Evolutionary conservation across 2,113 vertebrate species (phyloP).

Genomic region (Sylvilagus bachmani): DNA sequence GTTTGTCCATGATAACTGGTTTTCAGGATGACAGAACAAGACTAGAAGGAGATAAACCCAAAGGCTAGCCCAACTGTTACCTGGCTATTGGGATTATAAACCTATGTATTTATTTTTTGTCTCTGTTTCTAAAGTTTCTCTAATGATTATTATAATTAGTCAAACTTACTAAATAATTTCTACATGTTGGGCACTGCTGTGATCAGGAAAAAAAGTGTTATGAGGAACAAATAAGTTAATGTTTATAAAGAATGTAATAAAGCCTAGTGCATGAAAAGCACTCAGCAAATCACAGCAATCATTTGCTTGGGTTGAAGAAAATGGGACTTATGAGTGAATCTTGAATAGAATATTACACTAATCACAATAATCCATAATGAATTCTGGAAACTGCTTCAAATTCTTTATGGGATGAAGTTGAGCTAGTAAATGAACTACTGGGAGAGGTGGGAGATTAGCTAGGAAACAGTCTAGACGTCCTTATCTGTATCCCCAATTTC

Average conservation of each 20-base stretch:
- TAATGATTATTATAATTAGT: slow-evolving; percentile 57
- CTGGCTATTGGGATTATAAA: slow-evolving; percentile 24
- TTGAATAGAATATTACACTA: slow-evolving; percentile 48
- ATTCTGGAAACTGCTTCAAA: slow-evolving; percentile 57
- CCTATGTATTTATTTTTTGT: neutral
- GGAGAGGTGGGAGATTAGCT: neutral
- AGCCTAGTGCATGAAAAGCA: slow-evolving; percentile 8
- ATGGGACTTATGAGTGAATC: slow-evolving; percentile 51
- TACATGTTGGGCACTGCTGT: slow-evolving; percentile 51
- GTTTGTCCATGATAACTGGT: slow-evolving; percentile 20
- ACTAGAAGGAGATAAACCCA: neutral
- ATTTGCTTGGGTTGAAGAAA: slow-evolving; percentile 55
- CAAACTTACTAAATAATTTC: slow-evolving; percentile 47
- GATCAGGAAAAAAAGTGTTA: slow-evolving; percentile 63
- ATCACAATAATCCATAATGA: slow-evolving; percentile 60
- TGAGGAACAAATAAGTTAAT: slow-evolving; percentile 59
- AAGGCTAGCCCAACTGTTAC: slow-evolving; percentile 23
- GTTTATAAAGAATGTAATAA: slow-evolving; percentile 62
- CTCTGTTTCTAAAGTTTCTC: slow-evolving; percentile 51
- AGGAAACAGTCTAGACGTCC: slow-evolving; percentile 51
- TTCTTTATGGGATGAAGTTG: slow-evolving; percentile 54
- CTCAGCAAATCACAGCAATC: slow-evolving; percentile 61
- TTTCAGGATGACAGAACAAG: slow-evolving; percentile 51
- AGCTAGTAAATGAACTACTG: slow-evolving; percentile 55
- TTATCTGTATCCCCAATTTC: slow-evolving; percentile 21